Conservation (phyloP, 2,888 invertebrate species). For the Ommatoiulus sabulosus region DNA sequence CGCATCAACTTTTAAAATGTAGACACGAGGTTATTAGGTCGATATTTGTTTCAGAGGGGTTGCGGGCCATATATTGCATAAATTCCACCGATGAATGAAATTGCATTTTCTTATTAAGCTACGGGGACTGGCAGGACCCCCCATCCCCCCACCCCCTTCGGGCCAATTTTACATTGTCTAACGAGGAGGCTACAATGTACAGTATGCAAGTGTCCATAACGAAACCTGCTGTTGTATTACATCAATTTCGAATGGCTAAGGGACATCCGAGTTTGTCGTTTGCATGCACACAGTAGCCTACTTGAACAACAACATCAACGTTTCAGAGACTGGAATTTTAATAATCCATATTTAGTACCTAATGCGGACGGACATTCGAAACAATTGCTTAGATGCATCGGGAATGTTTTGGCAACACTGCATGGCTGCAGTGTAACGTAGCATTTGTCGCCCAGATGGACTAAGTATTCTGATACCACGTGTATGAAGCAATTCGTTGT, state of each 20-base stretch:
- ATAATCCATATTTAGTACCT: not conserved
- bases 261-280: not conserved
- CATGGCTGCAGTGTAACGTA: not conserved
- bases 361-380: not conserved
- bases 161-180: not conserved
- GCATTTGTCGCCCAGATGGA: not conserved
- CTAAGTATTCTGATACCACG: not conserved
- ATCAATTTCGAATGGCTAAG: not conserved
- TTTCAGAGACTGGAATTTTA: not conserved
- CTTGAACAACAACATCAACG: not conserved
- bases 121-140: not conserved
- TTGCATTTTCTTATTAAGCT: not conserved
- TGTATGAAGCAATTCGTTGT: not conserved
- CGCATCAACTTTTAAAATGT: not conserved
- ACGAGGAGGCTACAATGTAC: not conserved
- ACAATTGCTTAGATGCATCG: not conserved
- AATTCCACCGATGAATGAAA: conserved; percentile 17
- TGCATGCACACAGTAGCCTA: not conserved
- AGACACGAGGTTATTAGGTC: conserved; percentile 28
- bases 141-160: not conserved
- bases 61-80: conserved; percentile 20
- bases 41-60: conserved; percentile 28
- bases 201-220: not conserved
- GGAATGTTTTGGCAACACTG: not conserved
- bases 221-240: not conserved